Conservation (phyloP, 2,797 vertebrate species). For the Phalloptychus januarius region DNA sequence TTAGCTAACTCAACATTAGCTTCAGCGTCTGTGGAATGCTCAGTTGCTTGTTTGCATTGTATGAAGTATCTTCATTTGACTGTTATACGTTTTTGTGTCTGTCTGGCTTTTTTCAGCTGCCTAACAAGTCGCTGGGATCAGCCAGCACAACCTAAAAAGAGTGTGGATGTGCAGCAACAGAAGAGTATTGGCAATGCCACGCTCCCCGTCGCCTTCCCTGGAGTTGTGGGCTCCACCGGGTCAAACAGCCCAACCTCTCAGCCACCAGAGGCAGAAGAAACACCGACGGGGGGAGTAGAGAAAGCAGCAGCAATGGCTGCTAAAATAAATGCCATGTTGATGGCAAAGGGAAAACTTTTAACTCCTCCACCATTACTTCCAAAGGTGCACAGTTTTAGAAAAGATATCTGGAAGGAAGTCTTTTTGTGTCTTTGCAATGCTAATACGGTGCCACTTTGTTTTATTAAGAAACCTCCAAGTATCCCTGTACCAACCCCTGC, state of each 20-base stretch:
- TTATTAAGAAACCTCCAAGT: slow-evolving; percentile 61
- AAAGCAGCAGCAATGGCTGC: slow-evolving; percentile 85
- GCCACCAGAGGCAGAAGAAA: slow-evolving; percentile 25
- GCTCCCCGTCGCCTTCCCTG: slow-evolving; percentile 53
- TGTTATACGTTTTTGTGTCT: not conserved
- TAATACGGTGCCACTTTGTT: not conserved
- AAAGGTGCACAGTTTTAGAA: slow-evolving; percentile 68
- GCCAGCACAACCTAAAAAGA: slow-evolving; percentile 68
- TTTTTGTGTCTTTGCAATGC: not conserved
- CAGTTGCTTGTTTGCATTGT: not conserved
- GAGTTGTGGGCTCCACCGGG: slow-evolving; percentile 26
- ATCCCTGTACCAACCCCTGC: slow-evolving; percentile 33
- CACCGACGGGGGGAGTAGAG: slow-evolving; percentile 78
- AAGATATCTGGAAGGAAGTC: not conserved
- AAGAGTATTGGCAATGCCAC: slow-evolving; percentile 58
- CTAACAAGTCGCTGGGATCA: slow-evolving; percentile 83
- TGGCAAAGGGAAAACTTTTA: slow-evolving; percentile 86
- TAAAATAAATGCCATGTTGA: slow-evolving; percentile 86
- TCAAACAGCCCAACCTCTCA: slow-evolving; percentile 37
- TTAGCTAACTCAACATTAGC: not conserved
- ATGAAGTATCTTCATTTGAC: not conserved
- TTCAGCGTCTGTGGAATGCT: not conserved
- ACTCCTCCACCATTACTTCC: slow-evolving; percentile 80
- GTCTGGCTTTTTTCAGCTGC: slow-evolving; percentile 65
- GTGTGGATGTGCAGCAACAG: slow-evolving; percentile 58